Evolutionary conservation across 2,888 invertebrate species (phyloP), one percentile per base, ranked within the genome.

Genomic region (Cheilosia pagana): DNA sequence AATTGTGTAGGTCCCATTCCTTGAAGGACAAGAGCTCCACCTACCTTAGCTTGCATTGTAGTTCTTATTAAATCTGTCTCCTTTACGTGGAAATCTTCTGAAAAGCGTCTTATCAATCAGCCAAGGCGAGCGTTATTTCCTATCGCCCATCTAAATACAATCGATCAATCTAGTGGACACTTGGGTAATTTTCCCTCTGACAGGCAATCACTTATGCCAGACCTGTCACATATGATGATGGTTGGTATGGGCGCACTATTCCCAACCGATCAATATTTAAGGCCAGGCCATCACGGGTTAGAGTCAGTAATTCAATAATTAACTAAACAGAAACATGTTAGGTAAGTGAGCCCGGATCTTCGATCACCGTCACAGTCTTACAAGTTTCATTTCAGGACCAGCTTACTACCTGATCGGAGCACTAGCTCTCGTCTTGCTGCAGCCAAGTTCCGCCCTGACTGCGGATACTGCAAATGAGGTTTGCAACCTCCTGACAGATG

Each of bases 401-500:
- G 25, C 60, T 16, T 68, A 48, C 10, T 63, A 25, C 14, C 23
- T 78, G 0, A 23, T 83, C n/a, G 78, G 50, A 25, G 63, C 52
- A 0, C 14, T 83, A 19, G 67, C 78, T 16, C 10, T 78, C 16
- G 14, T 63, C 0, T 14, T 14, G 2, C n/a, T 74, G 4, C 50
- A 83, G 23, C 43, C 62, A 10, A 78, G 72, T 43, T 16, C 48
- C n/a, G 74, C 79, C 3, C 19, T 79, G n/a, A 65, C 35, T 48
- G 12, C 19, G 0, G 4, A 19, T 2, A 31, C 52, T 21, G 85
- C 85, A 28, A 52, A 62, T 14, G 48, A 41, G 10, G 71, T 89
- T 5, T 89, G 89, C 31, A 67, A 85, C 7, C 55, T 89, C 35
- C 53, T 89, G 16, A 28, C 65, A 19, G 71, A 88, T 53, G 88